Evolutionary conservation across 2,797 vertebrate genomes (phyloP).

Genomic region (Poeciliopsis presidionis): DNA sequence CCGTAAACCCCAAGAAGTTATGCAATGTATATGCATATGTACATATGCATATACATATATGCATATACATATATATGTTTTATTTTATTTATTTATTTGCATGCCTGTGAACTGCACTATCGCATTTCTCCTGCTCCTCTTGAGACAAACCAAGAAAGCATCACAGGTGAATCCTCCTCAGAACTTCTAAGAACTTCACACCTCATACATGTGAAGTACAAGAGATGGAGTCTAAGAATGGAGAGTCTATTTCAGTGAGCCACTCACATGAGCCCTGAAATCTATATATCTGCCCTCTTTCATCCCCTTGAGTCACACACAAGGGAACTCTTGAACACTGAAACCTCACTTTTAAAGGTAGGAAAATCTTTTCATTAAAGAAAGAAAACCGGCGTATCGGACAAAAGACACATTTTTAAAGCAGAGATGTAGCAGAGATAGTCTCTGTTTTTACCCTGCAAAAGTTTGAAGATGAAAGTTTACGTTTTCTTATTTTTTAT

Average conservation of each 20-base stretch:
- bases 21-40: not conserved
- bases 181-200: conserved; percentile 49
- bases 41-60: no score
- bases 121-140: not conserved
- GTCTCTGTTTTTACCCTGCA: not conserved
- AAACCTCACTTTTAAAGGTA: conserved; percentile 67
- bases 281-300: conserved; percentile 81
- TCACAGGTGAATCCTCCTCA: not conserved
- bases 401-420: not conserved
- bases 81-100: not conserved
- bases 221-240: conserved; percentile 64
- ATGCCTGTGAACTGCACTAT: not conserved
- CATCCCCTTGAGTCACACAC: conserved; percentile 55
- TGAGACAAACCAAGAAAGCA: not conserved
- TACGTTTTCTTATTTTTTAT: not conserved
- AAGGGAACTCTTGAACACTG: conserved; percentile 50
- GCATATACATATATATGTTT: no score
- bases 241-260: conserved; percentile 82
- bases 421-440: not conserved
- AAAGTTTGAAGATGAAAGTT: not conserved
- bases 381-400: not conserved
- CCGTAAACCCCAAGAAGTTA: not conserved
- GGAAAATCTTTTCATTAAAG: conserved; percentile 36
- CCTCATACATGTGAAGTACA: conserved; percentile 50
- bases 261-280: conserved; percentile 74